Evolutionary conservation across 2,113 vertebrate genomes (phyloP).

Genomic region (Oreotrochilus melanogaster): DNA sequence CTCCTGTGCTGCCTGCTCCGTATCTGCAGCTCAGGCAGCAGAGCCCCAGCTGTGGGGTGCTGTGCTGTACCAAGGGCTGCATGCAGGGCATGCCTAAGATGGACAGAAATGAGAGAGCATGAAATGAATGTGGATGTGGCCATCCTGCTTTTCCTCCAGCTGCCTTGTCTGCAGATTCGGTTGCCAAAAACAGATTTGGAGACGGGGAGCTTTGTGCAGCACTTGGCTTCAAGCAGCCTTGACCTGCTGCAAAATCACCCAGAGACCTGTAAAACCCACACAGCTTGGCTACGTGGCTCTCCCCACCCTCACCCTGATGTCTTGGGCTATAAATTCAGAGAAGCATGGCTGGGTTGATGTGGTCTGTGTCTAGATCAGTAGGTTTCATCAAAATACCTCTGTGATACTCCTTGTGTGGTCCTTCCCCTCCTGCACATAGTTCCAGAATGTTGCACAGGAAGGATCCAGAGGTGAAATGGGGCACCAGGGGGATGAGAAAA

Average conservation of each 20-base stretch:
- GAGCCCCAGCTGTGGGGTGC: fast-evolving
- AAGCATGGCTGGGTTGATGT: background rate
- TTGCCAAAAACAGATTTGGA: fast-evolving
- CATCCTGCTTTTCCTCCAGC: background rate
- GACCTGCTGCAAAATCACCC: background rate
- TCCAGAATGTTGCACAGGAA: background rate
- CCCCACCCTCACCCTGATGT: background rate
- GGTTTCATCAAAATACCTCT: background rate
- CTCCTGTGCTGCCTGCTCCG: fast-evolving
- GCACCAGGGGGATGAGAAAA: background rate
- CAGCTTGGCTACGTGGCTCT: fast-evolving
- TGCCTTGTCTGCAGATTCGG: background rate
- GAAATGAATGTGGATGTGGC: fast-evolving
- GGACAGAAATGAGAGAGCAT: fast-evolving
- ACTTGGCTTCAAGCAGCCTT: background rate
- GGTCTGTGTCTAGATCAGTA: background rate
- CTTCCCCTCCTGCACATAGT: fast-evolving
- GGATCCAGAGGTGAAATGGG: background rate
- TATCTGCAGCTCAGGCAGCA: no score
- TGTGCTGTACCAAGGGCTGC: fast-evolving
- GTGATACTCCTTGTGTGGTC: background rate
- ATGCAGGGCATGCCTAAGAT: fast-evolving
- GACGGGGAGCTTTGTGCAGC: background rate
- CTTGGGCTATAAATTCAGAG: background rate
- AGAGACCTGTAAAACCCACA: background rate